Percentiles rank a stretch among this genome's conserved stretches.
Evolutionary conservation across 1,140 invertebrate species (phyloP).

Genomic region (Hycleus cichorii): DNA sequence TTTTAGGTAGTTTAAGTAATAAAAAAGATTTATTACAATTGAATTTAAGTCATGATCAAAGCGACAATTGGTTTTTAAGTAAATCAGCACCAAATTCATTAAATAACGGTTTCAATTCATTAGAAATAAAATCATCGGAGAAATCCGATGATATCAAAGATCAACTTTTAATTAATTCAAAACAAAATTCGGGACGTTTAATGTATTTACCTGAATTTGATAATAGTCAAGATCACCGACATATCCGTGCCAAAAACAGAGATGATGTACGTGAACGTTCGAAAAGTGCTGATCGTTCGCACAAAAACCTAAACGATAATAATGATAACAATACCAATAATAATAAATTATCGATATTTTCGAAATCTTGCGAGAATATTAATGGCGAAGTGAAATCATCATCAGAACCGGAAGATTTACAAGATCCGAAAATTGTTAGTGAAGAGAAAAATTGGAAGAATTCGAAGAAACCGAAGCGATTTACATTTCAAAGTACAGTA

Average conservation of each 20-base stretch:
- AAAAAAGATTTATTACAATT: slow-evolving; percentile 29
- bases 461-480: slow-evolving; percentile 51
- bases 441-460: slow-evolving; percentile 10
- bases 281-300: slow-evolving; percentile 6
- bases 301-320: neutral
- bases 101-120: slow-evolving; percentile 49
- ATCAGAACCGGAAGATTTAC: slow-evolving; percentile 32
- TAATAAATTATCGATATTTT: slow-evolving; percentile 20
- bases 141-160: slow-evolving; percentile 17
- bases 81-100: slow-evolving; percentile 71
- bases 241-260: neutral
- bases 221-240: slow-evolving; percentile 11
- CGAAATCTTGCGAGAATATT: slow-evolving; percentile 45
- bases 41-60: slow-evolving; percentile 41
- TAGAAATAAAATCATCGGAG: slow-evolving; percentile 25
- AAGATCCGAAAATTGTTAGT: slow-evolving; percentile 27
- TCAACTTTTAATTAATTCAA: slow-evolving; percentile 10
- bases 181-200: slow-evolving; percentile 53
- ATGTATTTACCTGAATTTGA: slow-evolving; percentile 72
- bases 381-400: slow-evolving; percentile 16
- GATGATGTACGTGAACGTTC: slow-evolving; percentile 5
- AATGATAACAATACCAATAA: neutral
- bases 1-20: slow-evolving; percentile 43
- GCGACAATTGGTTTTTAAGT: slow-evolving; percentile 65
- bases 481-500: slow-evolving; percentile 76